Percentiles rank a stretch among this genome's conserved stretches.
Conservation (phyloP, 2,797 vertebrate species). For the Coccyzus lansbergi region DNA sequence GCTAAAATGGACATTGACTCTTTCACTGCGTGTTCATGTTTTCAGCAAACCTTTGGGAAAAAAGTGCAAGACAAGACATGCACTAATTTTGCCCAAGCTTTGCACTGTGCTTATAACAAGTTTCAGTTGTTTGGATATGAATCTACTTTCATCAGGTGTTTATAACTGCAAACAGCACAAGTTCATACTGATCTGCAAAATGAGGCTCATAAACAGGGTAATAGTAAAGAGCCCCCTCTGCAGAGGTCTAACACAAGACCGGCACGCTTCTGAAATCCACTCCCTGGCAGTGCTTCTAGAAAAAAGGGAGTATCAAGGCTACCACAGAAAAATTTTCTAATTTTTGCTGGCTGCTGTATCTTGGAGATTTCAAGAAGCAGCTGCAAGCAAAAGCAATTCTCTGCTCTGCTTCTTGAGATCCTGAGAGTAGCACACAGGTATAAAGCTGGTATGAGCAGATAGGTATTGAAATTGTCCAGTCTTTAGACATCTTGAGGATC, state of each 20-base stretch:
- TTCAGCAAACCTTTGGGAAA: background rate
- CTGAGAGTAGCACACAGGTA: background rate
- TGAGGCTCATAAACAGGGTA: background rate
- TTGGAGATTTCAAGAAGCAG: background rate
- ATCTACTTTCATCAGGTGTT: background rate
- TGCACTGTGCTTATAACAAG: background rate
- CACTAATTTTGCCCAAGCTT: background rate
- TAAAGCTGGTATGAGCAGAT: background rate
- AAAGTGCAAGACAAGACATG: background rate
- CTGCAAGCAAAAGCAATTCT: background rate
- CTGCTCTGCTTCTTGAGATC: background rate
- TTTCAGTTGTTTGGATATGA: background rate
- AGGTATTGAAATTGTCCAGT: background rate
- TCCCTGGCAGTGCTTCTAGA: background rate
- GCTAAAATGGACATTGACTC: background rate
- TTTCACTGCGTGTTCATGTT: background rate
- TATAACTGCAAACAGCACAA: background rate
- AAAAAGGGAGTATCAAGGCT: background rate
- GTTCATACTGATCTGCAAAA: background rate
- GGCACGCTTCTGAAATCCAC: background rate
- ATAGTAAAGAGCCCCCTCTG: background rate
- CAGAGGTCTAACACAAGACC: background rate
- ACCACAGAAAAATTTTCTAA: background rate
- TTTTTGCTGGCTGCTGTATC: background rate
- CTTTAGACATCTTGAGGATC: background rate